Evolutionary conservation across 1,140 invertebrate genomes (phyloP).

Genomic region (Ladona fulva): DNA sequence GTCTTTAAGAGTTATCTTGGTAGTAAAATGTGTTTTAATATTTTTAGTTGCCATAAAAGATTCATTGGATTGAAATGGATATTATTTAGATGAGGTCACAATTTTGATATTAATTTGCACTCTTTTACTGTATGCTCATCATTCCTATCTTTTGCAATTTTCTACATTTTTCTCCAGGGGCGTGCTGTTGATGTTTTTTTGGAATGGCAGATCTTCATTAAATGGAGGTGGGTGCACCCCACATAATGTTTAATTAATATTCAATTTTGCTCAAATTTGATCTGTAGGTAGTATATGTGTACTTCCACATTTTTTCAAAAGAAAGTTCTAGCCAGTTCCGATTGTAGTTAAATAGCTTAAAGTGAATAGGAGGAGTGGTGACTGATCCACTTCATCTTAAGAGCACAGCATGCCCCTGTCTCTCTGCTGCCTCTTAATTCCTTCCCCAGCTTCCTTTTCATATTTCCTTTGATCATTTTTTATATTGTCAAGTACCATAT

Average conservation of each 20-base stretch:
- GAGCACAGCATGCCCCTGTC: not conserved
- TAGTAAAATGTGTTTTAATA: no score
- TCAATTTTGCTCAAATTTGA: not conserved
- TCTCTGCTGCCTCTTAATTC: not conserved
- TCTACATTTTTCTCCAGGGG: not conserved
- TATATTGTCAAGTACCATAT: no score
- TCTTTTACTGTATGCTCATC: not conserved
- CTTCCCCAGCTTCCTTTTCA: no score
- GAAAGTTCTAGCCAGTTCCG: no score
- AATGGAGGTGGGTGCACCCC: constrained; percentile 1
- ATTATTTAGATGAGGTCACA: no score
- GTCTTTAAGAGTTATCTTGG: no score
- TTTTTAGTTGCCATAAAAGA: no score
- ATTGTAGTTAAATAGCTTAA: no score
- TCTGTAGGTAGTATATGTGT: not conserved
- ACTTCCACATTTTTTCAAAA: no score
- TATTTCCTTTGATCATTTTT: no score
- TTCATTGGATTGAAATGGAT: no score
- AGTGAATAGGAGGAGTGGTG: no score
- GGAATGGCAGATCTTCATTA: not conserved
- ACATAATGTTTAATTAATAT: not conserved
- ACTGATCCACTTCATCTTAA: not conserved
- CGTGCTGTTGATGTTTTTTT: constrained; percentile 6
- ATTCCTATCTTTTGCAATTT: not conserved
- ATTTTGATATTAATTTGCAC: not conserved